Base-by-base conservation (phyloP, 2,888 invertebrate genomes). In the Cylindroiulus punctatus region DNA sequence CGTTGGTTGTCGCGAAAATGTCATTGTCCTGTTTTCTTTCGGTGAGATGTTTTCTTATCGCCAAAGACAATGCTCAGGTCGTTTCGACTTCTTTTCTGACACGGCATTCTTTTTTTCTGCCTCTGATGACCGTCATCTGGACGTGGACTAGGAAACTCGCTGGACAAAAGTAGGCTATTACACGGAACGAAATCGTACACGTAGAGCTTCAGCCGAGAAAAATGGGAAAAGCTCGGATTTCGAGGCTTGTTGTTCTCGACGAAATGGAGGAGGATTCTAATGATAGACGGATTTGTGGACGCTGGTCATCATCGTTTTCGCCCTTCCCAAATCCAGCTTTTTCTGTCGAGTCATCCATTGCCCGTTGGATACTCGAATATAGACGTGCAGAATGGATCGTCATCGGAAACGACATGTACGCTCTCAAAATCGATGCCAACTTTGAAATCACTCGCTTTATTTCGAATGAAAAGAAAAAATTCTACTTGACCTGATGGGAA, bases 1-100 rank as follows among this genome's bases (percentile, higher is more conserved):
- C 76, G 76, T 76, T 30, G 26, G 30, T 32, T 76, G 76, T 76
- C 76, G 30, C 26, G 76, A 76, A 76, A 76, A 30, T 76, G 76
- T 76, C 76, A 76, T 76, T 76, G 76, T 76, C 76, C 76, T 76
- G 76, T 76, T 76, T 76, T 76, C 76, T 76, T 76, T 76, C 30
- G 76, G 14, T 30, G 76, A 32, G 17, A 76, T 76, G 76, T 76
- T 76, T 76, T 76, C 76, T 76, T 76, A 76, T 76, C 76, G 12
- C 76, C 76, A 76, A 76, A 76, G 76, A 76, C 76, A 76, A 76
- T 76, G 30, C 76, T 76, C 76, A 32, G 76, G 17, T 76, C 76
- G 76, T 76, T 76, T 30, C 76, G 76, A 76, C 76, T 30, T 76
- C 76, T 76, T 76, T 76, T 76, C 76, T 76, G 76, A 76, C 76